These are phyloP conservation scores for Osmoderma eremita DNA, from an alignment of 2,888 invertebrate genomes.

Conservation along the genomic window DNA sequence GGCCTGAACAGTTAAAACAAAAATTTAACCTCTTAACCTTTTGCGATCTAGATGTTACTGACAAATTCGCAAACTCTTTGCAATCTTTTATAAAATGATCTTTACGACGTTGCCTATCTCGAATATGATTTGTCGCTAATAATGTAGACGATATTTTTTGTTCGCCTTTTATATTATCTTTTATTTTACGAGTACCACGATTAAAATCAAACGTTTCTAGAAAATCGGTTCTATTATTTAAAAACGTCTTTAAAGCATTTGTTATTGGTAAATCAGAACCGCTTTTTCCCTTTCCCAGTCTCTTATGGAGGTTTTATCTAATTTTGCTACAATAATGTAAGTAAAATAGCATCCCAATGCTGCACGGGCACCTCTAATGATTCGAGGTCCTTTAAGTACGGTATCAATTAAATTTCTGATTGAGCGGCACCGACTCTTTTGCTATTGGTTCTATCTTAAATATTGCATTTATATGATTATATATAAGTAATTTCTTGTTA, in stretches of 20 bases:
- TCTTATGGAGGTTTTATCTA: neutral
- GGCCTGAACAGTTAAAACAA: neutral
- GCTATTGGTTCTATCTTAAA: neutral
- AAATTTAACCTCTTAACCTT: neutral
- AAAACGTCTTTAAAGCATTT: conserved; percentile 1
- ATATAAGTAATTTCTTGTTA: conserved; percentile 1
- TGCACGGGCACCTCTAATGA: too few species aligned
- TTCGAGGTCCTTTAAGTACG: too few species aligned
- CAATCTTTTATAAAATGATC: conserved; percentile 7
- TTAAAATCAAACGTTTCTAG: conserved; percentile 8
- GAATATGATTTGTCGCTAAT: neutral
- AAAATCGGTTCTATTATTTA: conserved; percentile 10
- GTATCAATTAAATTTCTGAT: too few species aligned
- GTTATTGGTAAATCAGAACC: neutral
- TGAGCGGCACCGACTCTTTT: too few species aligned
- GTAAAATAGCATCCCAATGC: neutral
- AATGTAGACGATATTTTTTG: too few species aligned
- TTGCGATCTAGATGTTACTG: neutral
- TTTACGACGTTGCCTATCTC: neutral
- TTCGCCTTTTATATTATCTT: neutral
- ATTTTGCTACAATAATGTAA: neutral
- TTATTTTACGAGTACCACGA: neutral
- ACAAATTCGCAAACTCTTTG: neutral
- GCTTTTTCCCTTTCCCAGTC: conserved; percentile 4
- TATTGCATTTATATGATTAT: neutral